Evolutionary conservation across 2,797 vertebrate genomes (phyloP), one percentile per base, ranked within the genome.

Genomic region (Tamandua tetradactyla): DNA sequence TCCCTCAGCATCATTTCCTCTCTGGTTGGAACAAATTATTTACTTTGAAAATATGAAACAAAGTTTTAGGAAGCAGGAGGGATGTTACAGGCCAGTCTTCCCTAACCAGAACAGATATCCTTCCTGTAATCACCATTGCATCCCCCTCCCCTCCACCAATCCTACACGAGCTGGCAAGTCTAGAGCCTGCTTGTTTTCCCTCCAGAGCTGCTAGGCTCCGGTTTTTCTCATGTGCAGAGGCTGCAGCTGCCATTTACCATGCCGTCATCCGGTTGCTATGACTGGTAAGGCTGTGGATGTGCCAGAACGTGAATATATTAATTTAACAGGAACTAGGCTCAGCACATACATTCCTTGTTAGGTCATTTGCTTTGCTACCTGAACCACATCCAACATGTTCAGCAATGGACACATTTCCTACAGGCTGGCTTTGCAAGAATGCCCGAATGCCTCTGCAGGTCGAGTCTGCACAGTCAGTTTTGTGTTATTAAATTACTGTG

Each of bases 301-400:
- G 96, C 86, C 95, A 96, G 86, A 84, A 97, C 79, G 91, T 93
- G 84, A 89, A 96, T 97, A 92, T 93, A 84, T 96, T 96, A 97
- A 92, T 95, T 96, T 97, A 96, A 97, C 93, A 52, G 20, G 68
- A 97, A 95, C 95, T 96, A 94, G 89, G 84, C 89, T 95, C 94
- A 95, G 97, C 91, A 94, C 72, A 93, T 57, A 87, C 47, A 96
- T 94, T 97, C 89, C 95, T 89, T 96, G 66, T 96, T 96, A 97
- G 32, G 0, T 98, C 76, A 85, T 97, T 96, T 96, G 93, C 95
- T 98, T 97, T 93, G 93, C 96, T 96, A 94, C 96, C 93, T 96
- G 91, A 96, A 96, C 78, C 87, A 83, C 97, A 94, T 95, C 93
- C 93, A 97, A 37, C 35, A 90, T 68, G 71, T 92, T 95, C 91